Evolutionary conservation across 2,797 vertebrate genomes (phyloP), one percentile per base, ranked within the genome.

Genomic region (Eremophila alpestris): DNA sequence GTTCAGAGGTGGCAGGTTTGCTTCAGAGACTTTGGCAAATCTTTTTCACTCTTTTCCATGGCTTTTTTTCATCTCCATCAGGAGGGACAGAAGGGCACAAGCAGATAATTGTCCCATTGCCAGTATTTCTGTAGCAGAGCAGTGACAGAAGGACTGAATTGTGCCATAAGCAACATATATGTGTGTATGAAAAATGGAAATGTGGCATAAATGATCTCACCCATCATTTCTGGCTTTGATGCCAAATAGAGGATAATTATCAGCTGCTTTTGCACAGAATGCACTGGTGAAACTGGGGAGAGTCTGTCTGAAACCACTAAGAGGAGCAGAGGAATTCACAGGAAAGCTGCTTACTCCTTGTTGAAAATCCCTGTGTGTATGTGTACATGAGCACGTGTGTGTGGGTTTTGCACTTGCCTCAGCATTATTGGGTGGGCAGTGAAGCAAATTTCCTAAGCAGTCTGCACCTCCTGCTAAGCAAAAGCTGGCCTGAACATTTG

Each of bases 401-500:
- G 32, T 48, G 51, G 77, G 20, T 13, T 89, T 89, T 78, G 58
- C 60, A 64, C 76, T 91, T 89, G 73, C 32, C 62, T 95, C 79
- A 60, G 87, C 41, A 0, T 56, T 94, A 92, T 70, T 43, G 38
- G 76, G 65, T 79, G 52, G 55, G 32, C 45, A 85, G 29, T 67
- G 76, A 81, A 85, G 63, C 48, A 75, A 81, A 81, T 93, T 92
- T 93, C 58, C 23, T 15, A 67, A 92, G 71, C 51, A 74, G 34
- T 45, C 62, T 81, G 69, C 18, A 67, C 63, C 69, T 93, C 87
- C 83, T 89, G 87, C 89, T 95, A 86, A 73, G 93, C 68, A 77
- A 92, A 94, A 77, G 68, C 79, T 87, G 89, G 30, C 56, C 70
- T 70, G 80, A 96, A 75, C 77, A 86, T 92, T 96, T 93, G 89